These are phyloP conservation scores for Riptortus pedestris DNA, from an alignment of 1,140 invertebrate genomes.

Conservation along the genomic window DNA sequence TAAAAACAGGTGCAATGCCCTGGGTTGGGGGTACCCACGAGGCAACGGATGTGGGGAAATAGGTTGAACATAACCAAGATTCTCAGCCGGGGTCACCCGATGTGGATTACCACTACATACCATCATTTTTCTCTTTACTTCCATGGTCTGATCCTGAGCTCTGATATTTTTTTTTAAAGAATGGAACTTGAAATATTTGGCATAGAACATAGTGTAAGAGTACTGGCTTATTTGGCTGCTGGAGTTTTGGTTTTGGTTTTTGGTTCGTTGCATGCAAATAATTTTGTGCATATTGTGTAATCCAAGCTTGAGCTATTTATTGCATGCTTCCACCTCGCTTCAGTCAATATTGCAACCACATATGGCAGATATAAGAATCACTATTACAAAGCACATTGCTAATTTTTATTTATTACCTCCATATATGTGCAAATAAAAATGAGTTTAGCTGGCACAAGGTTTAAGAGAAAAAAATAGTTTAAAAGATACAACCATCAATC, in stretches of 20 bases:
- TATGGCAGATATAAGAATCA: too few species aligned
- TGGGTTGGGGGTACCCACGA: conserved; percentile 19
- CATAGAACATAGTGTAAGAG: background rate
- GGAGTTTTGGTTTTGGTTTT: background rate
- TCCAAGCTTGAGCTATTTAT: background rate
- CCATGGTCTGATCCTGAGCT: conserved; percentile 10
- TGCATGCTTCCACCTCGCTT: background rate
- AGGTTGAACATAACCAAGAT: background rate
- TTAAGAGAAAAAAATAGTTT: too few species aligned
- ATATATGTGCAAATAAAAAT: too few species aligned
- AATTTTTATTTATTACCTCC: too few species aligned
- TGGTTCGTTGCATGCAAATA: background rate
- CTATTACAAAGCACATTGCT: background rate
- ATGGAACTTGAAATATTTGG: conserved; percentile 1
- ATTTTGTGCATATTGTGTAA: background rate
- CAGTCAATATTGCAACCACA: conserved; percentile 6
- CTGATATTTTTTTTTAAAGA: background rate
- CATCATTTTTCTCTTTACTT: background rate
- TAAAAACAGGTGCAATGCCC: conserved; percentile 23
- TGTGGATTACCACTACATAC: background rate
- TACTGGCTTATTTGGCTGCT: conserved; percentile 11
- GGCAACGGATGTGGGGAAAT: conserved; percentile 2
- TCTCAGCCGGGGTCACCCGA: background rate
- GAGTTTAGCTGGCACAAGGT: too few species aligned
- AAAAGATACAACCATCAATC: too few species aligned